phyloP scores from a whole-genome alignment of 2,797 vertebrate genomes.

The Darevskia mixta region DNA sequence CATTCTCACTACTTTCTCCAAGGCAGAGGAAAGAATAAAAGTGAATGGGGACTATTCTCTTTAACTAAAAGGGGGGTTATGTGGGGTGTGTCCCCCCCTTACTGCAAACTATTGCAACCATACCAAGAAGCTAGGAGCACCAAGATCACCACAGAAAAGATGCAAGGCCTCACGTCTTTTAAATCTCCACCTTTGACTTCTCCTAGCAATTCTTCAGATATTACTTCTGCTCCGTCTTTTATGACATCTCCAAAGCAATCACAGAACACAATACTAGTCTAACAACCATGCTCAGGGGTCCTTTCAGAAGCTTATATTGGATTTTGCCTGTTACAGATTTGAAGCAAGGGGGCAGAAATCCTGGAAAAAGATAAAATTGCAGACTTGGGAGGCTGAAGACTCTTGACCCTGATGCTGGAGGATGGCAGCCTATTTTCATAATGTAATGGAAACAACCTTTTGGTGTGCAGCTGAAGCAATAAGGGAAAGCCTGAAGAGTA shows the following conservation, averaged over 20 bases:
- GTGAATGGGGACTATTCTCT: slow-evolving; percentile 4
- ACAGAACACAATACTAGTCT: slow-evolving; percentile 41
- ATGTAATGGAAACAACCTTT: slow-evolving; percentile 6
- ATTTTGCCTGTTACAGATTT: slow-evolving; percentile 28
- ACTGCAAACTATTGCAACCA: slow-evolving; percentile 14
- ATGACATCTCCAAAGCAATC: slow-evolving; percentile 44
- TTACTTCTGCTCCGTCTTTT: slow-evolving; percentile 47
- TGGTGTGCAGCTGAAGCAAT: not conserved
- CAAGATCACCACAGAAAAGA: slow-evolving; percentile 33
- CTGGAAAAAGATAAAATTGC: slow-evolving; percentile 31
- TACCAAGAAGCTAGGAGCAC: slow-evolving; percentile 42
- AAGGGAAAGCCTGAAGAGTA: not conserved
- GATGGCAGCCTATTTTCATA: slow-evolving; percentile 11
- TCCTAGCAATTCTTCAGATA: slow-evolving; percentile 46
- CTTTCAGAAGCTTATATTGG: slow-evolving; percentile 46
- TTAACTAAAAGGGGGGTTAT: not conserved
- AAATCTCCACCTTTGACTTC: slow-evolving; percentile 48
- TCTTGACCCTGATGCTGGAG: not conserved
- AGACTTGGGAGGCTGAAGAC: slow-evolving; percentile 10
- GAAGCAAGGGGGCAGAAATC: slow-evolving; percentile 38
- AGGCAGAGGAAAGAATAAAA: slow-evolving; percentile 11
- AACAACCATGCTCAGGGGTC: slow-evolving; percentile 39
- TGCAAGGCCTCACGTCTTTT: slow-evolving; percentile 29
- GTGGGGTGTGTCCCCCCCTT: not conserved
- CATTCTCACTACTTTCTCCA: not conserved